A percentile compares a stretch with the other conserved stretches of the same genome.
Evolutionary conservation across 2,113 vertebrate species (phyloP).

Genomic region (Nycticebus coucang): DNA sequence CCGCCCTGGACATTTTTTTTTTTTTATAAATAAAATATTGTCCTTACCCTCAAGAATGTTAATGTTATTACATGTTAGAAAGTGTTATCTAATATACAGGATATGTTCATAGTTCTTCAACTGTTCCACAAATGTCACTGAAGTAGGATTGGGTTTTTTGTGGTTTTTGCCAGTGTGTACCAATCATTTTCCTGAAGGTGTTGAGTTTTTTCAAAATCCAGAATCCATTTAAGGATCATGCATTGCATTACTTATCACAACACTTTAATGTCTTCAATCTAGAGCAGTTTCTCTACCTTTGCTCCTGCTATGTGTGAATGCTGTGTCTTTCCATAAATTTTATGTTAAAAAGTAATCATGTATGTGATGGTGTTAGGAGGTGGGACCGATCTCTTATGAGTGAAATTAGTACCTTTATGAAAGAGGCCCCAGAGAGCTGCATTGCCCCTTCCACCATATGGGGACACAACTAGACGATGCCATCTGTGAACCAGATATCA

Average conservation of each 20-base stretch:
- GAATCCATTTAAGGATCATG: background rate
- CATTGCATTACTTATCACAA: background rate
- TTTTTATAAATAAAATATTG: background rate
- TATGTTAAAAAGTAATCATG: background rate
- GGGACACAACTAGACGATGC: background rate
- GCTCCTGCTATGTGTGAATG: background rate
- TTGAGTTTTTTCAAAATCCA: background rate
- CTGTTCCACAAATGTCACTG: background rate
- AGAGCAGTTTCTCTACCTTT: background rate
- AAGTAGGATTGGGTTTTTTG: background rate
- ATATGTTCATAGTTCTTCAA: background rate
- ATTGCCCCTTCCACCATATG: background rate
- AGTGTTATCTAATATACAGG: background rate
- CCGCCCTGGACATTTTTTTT: background rate
- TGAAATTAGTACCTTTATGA: background rate
- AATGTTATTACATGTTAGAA: background rate
- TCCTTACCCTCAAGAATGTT: background rate
- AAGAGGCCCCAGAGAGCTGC: background rate
- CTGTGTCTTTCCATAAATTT: background rate
- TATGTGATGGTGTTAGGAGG: background rate
- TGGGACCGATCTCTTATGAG: background rate
- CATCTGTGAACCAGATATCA: background rate
- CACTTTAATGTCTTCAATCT: background rate
- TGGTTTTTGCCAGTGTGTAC: too few relatives aligned
- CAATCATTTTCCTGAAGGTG: too few relatives aligned